Percentiles rank a stretch among this genome's conserved stretches.
Evolutionary conservation across 2,888 invertebrate species (phyloP).

Genomic region (Argyra leucocephala): DNA sequence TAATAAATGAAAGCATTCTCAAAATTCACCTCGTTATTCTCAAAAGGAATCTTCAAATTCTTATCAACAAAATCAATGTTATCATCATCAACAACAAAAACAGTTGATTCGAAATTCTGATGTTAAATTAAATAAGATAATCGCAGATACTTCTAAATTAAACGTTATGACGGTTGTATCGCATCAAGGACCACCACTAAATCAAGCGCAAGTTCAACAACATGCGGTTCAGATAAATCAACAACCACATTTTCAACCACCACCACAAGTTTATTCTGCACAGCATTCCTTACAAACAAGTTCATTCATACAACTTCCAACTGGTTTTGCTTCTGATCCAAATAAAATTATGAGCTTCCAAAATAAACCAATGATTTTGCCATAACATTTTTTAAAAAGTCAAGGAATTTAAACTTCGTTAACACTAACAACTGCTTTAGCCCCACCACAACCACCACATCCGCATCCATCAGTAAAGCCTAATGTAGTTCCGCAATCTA

Average conservation of each 20-base stretch:
- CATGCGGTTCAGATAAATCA: conserved; percentile 24
- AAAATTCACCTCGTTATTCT: conserved; percentile 23
- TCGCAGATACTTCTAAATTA: conserved; percentile 33
- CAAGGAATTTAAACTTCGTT: conserved; percentile 31
- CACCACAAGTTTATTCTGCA: conserved; percentile 14
- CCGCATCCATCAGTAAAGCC: conserved; percentile 21
- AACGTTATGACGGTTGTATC: conserved; percentile 22
- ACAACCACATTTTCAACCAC: conserved; percentile 23
- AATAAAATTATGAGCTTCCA: conserved; percentile 44
- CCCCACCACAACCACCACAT: conserved; percentile 16
- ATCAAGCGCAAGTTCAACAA: conserved; percentile 24
- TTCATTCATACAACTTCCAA: conserved; percentile 28
- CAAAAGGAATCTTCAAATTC: conserved; percentile 15
- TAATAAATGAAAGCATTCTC: conserved; percentile 14
- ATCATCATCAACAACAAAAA: conserved; percentile 17
- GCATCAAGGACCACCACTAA: conserved; percentile 5
- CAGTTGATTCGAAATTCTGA: conserved; percentile 42
- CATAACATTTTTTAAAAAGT: conserved; percentile 38
- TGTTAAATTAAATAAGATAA: conserved; percentile 28
- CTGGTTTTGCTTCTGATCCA: conserved; percentile 41
- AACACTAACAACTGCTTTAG: conserved; percentile 21
- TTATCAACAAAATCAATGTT: conserved; percentile 17
- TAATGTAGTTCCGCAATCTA: conserved; percentile 18
- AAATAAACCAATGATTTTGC: conserved; percentile 42
- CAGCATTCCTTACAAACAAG: conserved; percentile 25